Percentiles rank a stretch among this genome's conserved stretches.
Evolutionary conservation across 2,113 vertebrate genomes (phyloP).

Genomic region (Dolichotis patagonum): DNA sequence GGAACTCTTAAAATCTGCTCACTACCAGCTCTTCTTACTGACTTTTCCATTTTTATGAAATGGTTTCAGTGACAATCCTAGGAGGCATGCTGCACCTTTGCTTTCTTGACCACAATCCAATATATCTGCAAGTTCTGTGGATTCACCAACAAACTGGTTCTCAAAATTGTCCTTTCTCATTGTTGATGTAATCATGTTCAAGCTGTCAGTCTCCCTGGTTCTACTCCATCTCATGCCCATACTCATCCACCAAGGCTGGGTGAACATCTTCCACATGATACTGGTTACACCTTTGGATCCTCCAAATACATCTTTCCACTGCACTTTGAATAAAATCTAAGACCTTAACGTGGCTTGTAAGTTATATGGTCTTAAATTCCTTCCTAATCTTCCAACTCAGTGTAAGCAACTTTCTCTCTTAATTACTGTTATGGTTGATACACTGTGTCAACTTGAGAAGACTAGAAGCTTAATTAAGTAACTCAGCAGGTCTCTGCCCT

Average conservation of each 20-base stretch:
- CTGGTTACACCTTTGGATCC: not conserved
- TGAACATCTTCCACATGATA: not conserved
- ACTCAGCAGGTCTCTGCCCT: too few relatives aligned
- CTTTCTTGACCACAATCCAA: not conserved
- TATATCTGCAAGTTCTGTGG: not conserved
- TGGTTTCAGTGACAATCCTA: not conserved
- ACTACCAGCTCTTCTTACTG: not conserved
- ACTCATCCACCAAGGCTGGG: too few relatives aligned
- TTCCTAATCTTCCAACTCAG: not conserved
- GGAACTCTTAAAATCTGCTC: not conserved
- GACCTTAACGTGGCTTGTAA: not conserved
- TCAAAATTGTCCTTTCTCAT: not conserved
- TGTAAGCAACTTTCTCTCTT: not conserved
- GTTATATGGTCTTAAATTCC: not conserved
- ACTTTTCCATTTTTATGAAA: not conserved
- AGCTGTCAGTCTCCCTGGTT: not conserved
- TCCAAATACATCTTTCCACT: not conserved
- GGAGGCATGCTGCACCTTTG: not conserved
- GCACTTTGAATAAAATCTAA: not conserved
- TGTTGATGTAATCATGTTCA: not conserved
- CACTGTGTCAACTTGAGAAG: too few relatives aligned
- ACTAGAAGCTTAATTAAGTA: too few relatives aligned
- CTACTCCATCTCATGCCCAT: not conserved
- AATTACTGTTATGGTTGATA: too few relatives aligned
- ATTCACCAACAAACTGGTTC: not conserved